Conservation (phyloP, 1,140 invertebrate genomes). For the Drosophila suzukii region DNA sequence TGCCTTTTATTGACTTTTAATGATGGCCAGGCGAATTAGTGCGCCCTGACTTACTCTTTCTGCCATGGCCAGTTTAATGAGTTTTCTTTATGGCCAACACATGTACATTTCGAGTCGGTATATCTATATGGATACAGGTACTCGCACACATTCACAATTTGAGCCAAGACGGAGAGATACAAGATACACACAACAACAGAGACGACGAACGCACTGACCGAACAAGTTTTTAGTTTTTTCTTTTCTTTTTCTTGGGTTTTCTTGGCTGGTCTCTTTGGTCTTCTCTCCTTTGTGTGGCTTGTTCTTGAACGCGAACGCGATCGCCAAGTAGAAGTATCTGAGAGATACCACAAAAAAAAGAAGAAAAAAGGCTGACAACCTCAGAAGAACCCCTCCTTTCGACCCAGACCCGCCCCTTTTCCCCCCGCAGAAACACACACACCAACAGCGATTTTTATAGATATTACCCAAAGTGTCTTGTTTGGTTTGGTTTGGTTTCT, state of each 20-base stretch:
- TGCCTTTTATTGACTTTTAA: slow-evolving; percentile 76
- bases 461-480: slow-evolving; percentile 79
- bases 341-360: not conserved
- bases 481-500: slow-evolving; percentile 32
- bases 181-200: slow-evolving; percentile 51
- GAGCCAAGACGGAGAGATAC: slow-evolving; percentile 30
- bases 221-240: slow-evolving; percentile 70
- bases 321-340: slow-evolving; percentile 31
- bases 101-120: not conserved
- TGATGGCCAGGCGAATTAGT: slow-evolving; percentile 71
- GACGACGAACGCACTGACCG: slow-evolving; percentile 69
- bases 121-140: slow-evolving; percentile 29
- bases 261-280: slow-evolving; percentile 19
- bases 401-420: slow-evolving; percentile 14
- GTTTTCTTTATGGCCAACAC: slow-evolving; percentile 77
- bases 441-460: slow-evolving; percentile 73
- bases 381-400: slow-evolving; percentile 44
- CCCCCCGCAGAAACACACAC: not conserved
- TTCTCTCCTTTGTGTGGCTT: slow-evolving; percentile 65
- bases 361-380: slow-evolving; percentile 32
- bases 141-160: slow-evolving; percentile 23
- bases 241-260: slow-evolving; percentile 43
- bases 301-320: slow-evolving; percentile 66
- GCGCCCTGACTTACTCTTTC: slow-evolving; percentile 38
- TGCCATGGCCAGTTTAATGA: slow-evolving; percentile 75